A percentile compares a stretch with the other conserved stretches of the same genome.
Conservation (phyloP, 2,113 vertebrate species). For the Trematocara nigrifrons region DNA sequence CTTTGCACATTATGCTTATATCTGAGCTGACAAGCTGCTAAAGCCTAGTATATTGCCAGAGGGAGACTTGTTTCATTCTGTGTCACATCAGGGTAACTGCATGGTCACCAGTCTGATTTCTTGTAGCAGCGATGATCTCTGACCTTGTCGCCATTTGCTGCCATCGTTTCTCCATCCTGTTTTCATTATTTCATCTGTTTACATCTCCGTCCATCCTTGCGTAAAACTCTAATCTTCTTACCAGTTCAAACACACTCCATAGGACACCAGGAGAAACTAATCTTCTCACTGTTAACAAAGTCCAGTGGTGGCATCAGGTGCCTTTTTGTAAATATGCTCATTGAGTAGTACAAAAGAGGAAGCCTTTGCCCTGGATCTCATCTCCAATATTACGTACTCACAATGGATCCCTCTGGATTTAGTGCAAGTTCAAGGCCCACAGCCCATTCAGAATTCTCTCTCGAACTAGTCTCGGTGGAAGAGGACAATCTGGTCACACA, state of each 20-base stretch:
- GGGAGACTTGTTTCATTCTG: background rate
- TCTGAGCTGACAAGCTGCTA: background rate
- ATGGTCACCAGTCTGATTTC: background rate
- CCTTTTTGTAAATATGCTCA: constrained; percentile 46
- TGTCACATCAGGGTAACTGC: background rate
- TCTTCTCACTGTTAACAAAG: constrained; percentile 41
- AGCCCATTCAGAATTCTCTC: constrained; percentile 19
- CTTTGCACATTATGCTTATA: background rate
- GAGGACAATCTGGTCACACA: constrained; percentile 21
- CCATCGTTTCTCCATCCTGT: background rate
- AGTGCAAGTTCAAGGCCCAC: constrained; percentile 8
- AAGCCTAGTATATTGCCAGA: background rate
- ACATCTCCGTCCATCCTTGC: background rate
- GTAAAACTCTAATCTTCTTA: constrained; percentile 10
- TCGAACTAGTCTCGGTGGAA: constrained; percentile 18
- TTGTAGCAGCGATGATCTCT: background rate
- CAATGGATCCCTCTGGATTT: constrained; percentile 33
- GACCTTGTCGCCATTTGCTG: background rate
- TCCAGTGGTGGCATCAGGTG: constrained; percentile 26
- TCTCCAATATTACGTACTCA: constrained; percentile 34
- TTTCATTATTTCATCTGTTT: background rate
- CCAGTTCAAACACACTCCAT: constrained; percentile 11
- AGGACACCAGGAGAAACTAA: constrained; percentile 31
- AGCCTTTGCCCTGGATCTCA: constrained; percentile 42
- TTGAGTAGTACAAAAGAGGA: constrained; percentile 28